Evolutionary conservation across 1,140 invertebrate species (phyloP).

Genomic region (Nixonia krombeini): DNA sequence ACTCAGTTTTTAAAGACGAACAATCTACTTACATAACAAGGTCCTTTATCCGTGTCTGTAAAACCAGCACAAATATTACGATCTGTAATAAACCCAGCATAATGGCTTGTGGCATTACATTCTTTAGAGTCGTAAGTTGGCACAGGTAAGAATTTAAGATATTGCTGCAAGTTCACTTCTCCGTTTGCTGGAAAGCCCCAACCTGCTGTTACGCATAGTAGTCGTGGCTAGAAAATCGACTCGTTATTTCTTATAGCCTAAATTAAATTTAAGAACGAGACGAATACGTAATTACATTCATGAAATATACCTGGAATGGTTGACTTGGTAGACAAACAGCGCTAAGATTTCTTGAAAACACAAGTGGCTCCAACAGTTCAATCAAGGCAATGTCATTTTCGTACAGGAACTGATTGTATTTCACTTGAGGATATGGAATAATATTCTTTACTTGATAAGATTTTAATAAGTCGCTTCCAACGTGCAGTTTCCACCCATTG

Average conservation of each 20-base stretch:
- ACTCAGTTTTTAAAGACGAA: too few relatives aligned
- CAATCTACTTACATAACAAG: constrained; percentile 77
- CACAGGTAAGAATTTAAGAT: constrained; percentile 73
- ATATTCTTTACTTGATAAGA: constrained; percentile 66
- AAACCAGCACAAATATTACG: constrained; percentile 75
- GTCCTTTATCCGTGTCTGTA: constrained; percentile 73
- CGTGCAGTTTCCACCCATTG: constrained; percentile 65
- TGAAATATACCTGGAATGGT: constrained; percentile 59
- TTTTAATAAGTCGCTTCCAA: constrained; percentile 65
- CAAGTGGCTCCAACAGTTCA: constrained; percentile 71
- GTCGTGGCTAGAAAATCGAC: constrained; percentile 65
- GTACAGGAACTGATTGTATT: constrained; percentile 76
- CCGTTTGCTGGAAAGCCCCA: constrained; percentile 74
- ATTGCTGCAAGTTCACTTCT: constrained; percentile 72
- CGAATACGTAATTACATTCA: not conserved
- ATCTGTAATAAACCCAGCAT: constrained; percentile 73
- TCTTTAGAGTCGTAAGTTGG: constrained; percentile 72
- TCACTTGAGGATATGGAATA: constrained; percentile 75
- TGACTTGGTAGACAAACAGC: constrained; percentile 74
- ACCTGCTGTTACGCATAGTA: constrained; percentile 75
- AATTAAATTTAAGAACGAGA: not conserved
- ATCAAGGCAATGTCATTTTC: constrained; percentile 75
- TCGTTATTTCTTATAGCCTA: constrained; percentile 1
- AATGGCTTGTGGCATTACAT: constrained; percentile 76
- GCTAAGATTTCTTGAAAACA: constrained; percentile 72